Conservation (phyloP, 2,113 vertebrate species). For the Nothobranchius kuhntae region DNA sequence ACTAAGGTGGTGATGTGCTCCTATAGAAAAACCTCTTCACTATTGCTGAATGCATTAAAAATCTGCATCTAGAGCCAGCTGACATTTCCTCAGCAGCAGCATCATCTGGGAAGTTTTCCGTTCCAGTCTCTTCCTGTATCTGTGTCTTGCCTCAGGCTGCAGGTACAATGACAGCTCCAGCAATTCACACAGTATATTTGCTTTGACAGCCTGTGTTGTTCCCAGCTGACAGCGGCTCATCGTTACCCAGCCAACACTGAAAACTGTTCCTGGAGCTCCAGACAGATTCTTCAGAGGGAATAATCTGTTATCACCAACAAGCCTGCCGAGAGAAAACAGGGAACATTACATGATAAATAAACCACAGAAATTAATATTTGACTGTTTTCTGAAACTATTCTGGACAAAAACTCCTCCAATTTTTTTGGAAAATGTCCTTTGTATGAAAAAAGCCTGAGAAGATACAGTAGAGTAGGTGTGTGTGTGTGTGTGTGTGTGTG, state of each 20-base stretch:
- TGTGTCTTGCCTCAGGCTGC: conserved; percentile 38
- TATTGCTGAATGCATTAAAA: neutral
- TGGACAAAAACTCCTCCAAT: neutral
- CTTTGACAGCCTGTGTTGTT: conserved; percentile 33
- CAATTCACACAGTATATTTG: conserved; percentile 2
- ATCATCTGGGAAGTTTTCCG: conserved; percentile 32
- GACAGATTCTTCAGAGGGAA: conserved; percentile 11
- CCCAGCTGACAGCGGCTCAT: conserved; percentile 12
- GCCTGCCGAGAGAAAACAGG: neutral
- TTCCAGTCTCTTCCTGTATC: conserved; percentile 13
- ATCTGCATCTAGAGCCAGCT: conserved; percentile 6
- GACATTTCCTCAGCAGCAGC: conserved; percentile 6
- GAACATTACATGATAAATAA: too few species aligned
- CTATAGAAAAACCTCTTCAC: neutral
- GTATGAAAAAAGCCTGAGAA: too few species aligned
- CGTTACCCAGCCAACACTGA: conserved; percentile 16
- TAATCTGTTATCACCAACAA: conserved; percentile 10
- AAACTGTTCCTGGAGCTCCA: conserved; percentile 12
- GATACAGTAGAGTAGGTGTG: neutral
- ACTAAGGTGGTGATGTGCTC: neutral
- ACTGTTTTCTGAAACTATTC: neutral
- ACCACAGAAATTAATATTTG: too few species aligned
- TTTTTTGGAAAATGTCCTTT: neutral
- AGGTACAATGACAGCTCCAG: conserved; percentile 18
- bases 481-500: neutral